A percentile compares a stretch with the other conserved stretches of the same genome.
Evolutionary conservation across 2,797 vertebrate genomes (phyloP).

Genomic region (Nyctibius grandis): DNA sequence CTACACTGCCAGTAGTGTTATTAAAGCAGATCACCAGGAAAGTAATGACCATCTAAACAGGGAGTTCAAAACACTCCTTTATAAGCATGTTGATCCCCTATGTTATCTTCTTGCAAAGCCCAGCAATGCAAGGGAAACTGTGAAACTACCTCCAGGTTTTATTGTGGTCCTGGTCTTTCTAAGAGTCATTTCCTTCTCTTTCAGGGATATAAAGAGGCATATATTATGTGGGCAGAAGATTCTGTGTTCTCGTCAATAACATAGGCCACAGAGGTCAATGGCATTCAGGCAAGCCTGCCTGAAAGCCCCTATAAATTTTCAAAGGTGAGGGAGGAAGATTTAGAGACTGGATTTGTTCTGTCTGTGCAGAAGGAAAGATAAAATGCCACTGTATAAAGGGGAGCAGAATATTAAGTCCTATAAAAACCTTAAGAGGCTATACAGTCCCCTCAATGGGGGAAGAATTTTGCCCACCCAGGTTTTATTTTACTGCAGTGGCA

Average conservation of each 20-base stretch:
- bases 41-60: neutral
- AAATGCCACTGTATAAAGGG: slow-evolving; percentile 47
- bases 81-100: neutral
- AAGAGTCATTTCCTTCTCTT: slow-evolving; percentile 71
- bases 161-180: slow-evolving; percentile 63
- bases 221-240: slow-evolving; percentile 65
- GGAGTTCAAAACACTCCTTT: slow-evolving; percentile 5
- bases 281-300: slow-evolving; percentile 63
- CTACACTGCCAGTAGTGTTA: neutral
- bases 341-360: slow-evolving; percentile 51
- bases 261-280: slow-evolving; percentile 72
- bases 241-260: slow-evolving; percentile 73
- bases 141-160: slow-evolving; percentile 60
- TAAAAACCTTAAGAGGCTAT: slow-evolving; percentile 59
- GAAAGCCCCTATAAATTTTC: slow-evolving; percentile 73
- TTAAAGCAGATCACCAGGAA: neutral
- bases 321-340: slow-evolving; percentile 67
- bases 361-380: slow-evolving; percentile 44
- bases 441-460: neutral
- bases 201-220: slow-evolving; percentile 63
- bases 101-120: slow-evolving; percentile 24
- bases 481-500: slow-evolving; percentile 55
- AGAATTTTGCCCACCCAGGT: slow-evolving; percentile 69
- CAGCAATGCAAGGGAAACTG: neutral
- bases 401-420: slow-evolving; percentile 58